Percentiles rank a stretch among this genome's conserved stretches.
These are phyloP conservation scores for Steinernema carpocapsae DNA, from an alignment of 2,888 invertebrate species.

Conservation along the genomic window DNA sequence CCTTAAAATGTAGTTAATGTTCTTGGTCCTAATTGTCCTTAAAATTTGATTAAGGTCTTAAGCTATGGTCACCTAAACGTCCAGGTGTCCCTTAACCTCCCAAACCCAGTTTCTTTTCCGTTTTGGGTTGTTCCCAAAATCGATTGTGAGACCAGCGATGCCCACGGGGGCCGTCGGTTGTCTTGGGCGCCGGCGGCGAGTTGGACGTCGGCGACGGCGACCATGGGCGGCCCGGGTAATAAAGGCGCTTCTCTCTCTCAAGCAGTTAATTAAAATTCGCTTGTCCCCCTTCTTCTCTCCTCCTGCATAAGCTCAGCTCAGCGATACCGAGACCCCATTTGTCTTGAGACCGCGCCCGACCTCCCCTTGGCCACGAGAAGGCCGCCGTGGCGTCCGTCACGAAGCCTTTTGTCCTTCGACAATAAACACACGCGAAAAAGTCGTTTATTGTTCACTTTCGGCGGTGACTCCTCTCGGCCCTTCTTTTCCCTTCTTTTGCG, in stretches of 20 bases:
- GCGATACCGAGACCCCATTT: slow-evolving; percentile 5
- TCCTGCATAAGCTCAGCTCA: too few relatives aligned
- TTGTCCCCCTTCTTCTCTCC: slow-evolving; percentile 1
- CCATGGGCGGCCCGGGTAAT: slow-evolving; percentile 24
- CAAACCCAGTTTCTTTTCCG: too few relatives aligned
- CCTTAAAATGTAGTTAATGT: too few relatives aligned
- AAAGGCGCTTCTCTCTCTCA: slow-evolving; percentile 29
- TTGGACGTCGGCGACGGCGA: slow-evolving; percentile 6
- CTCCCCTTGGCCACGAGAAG: too few relatives aligned
- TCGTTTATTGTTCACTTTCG: slow-evolving; percentile 6
- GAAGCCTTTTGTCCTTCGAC: slow-evolving; percentile 7
- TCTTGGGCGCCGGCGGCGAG: neutral
- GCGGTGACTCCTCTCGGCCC: neutral
- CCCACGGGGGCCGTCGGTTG: slow-evolving; percentile 14
- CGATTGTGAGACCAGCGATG: neutral
- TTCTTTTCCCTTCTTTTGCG: too few relatives aligned
- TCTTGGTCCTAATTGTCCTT: too few relatives aligned
- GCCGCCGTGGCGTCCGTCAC: neutral
- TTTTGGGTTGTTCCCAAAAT: neutral
- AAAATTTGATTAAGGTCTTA: too few relatives aligned
- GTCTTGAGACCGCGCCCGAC: slow-evolving; percentile 10
- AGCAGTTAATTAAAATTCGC: slow-evolving; percentile 35
- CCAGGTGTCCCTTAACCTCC: too few relatives aligned
- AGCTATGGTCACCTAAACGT: too few relatives aligned
- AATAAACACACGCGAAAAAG: slow-evolving; percentile 1